Evolutionary conservation across 2,888 invertebrate genomes (phyloP).

Genomic region (Adelognathus sp.): DNA sequence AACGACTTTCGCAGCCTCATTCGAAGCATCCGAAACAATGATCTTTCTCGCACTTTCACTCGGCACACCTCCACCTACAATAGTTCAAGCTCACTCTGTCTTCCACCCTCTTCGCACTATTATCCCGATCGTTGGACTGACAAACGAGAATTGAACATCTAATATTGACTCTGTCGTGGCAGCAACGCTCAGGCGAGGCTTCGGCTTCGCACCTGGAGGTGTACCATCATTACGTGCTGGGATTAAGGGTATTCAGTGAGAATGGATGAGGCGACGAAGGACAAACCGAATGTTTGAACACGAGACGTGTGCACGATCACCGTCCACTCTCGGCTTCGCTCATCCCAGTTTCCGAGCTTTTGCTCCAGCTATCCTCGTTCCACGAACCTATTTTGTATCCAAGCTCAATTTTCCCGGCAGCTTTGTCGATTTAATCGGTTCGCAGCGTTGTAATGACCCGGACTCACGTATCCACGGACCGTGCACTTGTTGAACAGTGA

Average conservation of each 20-base stretch:
- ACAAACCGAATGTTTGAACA: neutral
- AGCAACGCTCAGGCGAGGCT: neutral
- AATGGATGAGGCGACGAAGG: neutral
- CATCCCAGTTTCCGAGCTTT: neutral
- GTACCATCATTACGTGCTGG: slow-evolving; percentile 12
- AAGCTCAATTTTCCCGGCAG: neutral
- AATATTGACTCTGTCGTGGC: slow-evolving; percentile 28
- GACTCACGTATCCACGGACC: neutral
- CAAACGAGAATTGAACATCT: slow-evolving; percentile 28
- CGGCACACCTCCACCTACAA: neutral
- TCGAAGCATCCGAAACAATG: slow-evolving; percentile 36
- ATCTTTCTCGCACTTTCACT: slow-evolving; percentile 23
- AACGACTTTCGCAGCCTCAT: slow-evolving; percentile 40
- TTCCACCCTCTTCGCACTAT: neutral
- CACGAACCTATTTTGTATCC: neutral
- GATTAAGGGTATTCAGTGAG: neutral
- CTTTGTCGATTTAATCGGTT: neutral
- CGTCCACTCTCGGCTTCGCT: neutral
- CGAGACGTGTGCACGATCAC: neutral
- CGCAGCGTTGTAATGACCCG: neutral
- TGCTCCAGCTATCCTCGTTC: neutral
- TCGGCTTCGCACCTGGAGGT: neutral
- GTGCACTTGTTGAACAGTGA: slow-evolving; percentile 20
- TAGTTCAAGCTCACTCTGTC: neutral
- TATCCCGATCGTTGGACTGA: slow-evolving; percentile 27